phyloP scores from a whole-genome alignment of 2,113 vertebrate genomes.

The Isichthys henryi region DNA sequence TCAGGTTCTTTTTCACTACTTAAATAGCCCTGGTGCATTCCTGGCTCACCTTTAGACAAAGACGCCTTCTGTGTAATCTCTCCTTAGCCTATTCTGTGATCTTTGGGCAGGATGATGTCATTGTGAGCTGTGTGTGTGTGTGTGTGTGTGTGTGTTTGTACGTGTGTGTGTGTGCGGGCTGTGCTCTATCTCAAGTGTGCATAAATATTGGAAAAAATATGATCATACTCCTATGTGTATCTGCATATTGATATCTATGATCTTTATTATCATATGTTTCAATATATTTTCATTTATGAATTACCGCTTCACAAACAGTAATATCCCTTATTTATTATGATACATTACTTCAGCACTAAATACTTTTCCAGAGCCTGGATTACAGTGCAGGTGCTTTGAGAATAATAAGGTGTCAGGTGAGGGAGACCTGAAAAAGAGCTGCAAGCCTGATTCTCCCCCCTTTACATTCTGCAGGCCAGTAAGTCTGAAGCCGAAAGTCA shows the following conservation, averaged over 20 bases:
- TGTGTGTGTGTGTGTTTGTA: neutral
- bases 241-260: neutral
- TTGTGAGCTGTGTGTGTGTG: neutral
- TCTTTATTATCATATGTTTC: neutral
- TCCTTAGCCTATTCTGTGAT: neutral
- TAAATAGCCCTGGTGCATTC: neutral
- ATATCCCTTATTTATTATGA: neutral
- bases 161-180: neutral
- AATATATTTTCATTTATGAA: neutral
- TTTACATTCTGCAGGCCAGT: neutral
- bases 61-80: neutral
- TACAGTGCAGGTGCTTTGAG: neutral
- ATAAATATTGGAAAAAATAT: neutral
- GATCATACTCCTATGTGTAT: neutral
- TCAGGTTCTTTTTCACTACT: slow-evolving; percentile 4
- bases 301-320: neutral
- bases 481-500: neutral
- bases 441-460: neutral
- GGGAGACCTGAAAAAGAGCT: neutral
- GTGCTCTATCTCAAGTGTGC: neutral
- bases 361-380: neutral
- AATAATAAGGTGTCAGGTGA: neutral
- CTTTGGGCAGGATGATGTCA: neutral
- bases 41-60: slow-evolving; percentile 6
- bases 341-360: neutral